These are phyloP conservation scores for Drosophila rubida DNA, from an alignment of 2,888 invertebrate genomes.

Conservation along the genomic window DNA sequence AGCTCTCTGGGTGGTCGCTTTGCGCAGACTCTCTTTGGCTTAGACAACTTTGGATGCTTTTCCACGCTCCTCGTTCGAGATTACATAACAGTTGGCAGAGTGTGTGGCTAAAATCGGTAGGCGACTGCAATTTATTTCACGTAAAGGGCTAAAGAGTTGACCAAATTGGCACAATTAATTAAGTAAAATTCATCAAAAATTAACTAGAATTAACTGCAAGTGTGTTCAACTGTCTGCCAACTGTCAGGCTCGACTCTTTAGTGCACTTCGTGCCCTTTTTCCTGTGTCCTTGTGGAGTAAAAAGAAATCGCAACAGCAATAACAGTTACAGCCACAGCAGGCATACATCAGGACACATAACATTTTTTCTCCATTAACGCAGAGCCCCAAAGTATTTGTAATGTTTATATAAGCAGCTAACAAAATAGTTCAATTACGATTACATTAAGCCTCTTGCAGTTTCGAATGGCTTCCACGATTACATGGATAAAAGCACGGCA, in stretches of 20 bases:
- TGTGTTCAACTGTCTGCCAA: slow-evolving; percentile 11
- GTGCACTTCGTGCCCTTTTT: slow-evolving; percentile 22
- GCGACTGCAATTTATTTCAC: slow-evolving; percentile 63
- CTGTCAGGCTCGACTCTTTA: neutral
- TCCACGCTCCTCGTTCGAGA: slow-evolving; percentile 63
- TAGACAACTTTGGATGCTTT: slow-evolving; percentile 60
- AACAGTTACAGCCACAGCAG: slow-evolving; percentile 14
- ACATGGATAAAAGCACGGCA: neutral
- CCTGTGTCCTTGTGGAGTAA: slow-evolving; percentile 56
- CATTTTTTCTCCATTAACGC: slow-evolving; percentile 9
- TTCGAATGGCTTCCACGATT: neutral
- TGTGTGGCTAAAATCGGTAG: slow-evolving; percentile 67
- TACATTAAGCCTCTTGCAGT: neutral
- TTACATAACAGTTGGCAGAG: slow-evolving; percentile 83
- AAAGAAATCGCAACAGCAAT: slow-evolving; percentile 12
- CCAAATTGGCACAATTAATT: slow-evolving; percentile 44
- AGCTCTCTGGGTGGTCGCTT: slow-evolving; percentile 16
- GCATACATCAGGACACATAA: slow-evolving; percentile 12
- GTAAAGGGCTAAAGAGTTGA: slow-evolving; percentile 49
- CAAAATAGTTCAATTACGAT: neutral
- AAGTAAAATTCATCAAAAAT: slow-evolving; percentile 41
- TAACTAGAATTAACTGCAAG: slow-evolving; percentile 23
- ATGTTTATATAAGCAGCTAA: slow-evolving; percentile 64
- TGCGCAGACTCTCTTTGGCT: slow-evolving; percentile 58
- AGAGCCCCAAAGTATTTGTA: slow-evolving; percentile 28